Base-by-base conservation (phyloP, 2,888 invertebrate genomes). In the Lepidocyrtoides sp. region DNA sequence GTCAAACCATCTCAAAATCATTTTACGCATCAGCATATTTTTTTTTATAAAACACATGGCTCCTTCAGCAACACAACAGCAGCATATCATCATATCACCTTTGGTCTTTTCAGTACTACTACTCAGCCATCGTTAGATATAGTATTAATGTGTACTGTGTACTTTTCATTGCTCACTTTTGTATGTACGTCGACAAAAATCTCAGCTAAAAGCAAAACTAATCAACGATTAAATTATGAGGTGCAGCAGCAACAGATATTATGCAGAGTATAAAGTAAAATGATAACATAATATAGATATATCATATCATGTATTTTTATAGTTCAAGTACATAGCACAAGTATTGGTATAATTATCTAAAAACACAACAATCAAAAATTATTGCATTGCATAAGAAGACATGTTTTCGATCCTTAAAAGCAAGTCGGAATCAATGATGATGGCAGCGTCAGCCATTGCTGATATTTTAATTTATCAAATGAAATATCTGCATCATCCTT, bases 341-440 rank as follows among this genome's bases (percentile, higher is more conserved):
- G 14, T 51, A 2, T 4, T 44, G 8, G 44, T 44, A 2, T 44
- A 44, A 12, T 7, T 14, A 44, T 44, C 44, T 44, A 2, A 8
- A 8, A 44, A 44, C 44, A 44, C 54, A 54, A 54, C 54, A 54
- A n/a, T n/a, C 57, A 23, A 57, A 57, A 23, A 63, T 63, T 63
- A 29, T 63, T 63, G 26, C 63, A 63, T 1, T 63, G 10, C 54
- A 54, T 54, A 14, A 14, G 14, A 44, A 44, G 14, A 51, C 51
- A 51, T 51, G n/a, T 51, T 36, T 36, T 36, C 51, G 4, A 26
- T 63, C 63, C 17, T 66, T 66, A 5, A 63, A 29, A 63, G 8
- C 26, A 63, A n/a, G n/a, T 36, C 7, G 36, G 14, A 10, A 63
- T 63, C 20, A 63, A 51, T n/a, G n/a, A 51, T 36, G 36, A 36